Conservation (phyloP, 2,113 vertebrate species). For the Casuarius casuarius region DNA sequence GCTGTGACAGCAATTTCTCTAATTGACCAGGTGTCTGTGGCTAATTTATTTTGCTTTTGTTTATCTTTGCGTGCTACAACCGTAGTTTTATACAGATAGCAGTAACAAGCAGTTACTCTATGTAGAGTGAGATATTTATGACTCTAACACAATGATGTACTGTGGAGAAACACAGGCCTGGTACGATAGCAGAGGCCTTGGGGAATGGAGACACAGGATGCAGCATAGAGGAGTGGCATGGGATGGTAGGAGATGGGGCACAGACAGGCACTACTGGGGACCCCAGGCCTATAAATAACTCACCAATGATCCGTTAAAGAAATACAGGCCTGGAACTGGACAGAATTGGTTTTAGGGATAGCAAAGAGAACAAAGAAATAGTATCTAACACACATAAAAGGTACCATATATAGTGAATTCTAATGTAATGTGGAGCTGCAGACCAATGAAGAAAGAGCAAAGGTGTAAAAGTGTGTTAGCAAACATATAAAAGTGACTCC, state of each 20-base stretch:
- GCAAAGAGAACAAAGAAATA: background rate
- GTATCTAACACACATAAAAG: background rate
- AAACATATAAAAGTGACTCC: background rate
- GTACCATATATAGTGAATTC: background rate
- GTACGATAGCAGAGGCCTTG: background rate
- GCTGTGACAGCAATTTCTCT: background rate
- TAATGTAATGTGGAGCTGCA: background rate
- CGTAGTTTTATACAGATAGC: background rate
- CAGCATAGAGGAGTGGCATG: background rate
- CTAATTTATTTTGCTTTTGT: background rate
- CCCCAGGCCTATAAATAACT: background rate
- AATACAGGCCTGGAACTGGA: background rate
- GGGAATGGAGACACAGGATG: background rate
- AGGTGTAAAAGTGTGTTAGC: background rate
- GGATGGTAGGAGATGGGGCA: background rate
- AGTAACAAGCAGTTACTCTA: background rate
- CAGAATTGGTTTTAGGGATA: background rate
- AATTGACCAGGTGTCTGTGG: background rate
- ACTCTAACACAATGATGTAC: background rate
- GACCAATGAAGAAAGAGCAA: background rate
- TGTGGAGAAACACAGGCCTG: background rate
- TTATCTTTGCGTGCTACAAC: background rate
- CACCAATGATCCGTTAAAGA: background rate
- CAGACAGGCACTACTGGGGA: background rate
- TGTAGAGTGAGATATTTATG: background rate